These are phyloP conservation scores for Sardina pilchardus DNA, from an alignment of 2,113 vertebrate species.

Conservation along the genomic window DNA sequence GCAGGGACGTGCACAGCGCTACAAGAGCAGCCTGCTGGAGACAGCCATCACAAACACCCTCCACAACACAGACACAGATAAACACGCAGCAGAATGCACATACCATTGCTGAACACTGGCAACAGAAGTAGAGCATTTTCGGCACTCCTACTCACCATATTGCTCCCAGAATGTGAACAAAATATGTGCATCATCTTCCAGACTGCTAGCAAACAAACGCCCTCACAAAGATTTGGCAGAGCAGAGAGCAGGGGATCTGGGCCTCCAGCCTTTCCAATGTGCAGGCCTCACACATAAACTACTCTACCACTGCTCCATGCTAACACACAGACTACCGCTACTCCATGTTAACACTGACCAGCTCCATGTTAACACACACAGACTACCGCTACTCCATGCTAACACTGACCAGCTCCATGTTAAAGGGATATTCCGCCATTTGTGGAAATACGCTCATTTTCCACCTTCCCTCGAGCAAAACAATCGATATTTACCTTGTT, in stretches of 20 bases:
- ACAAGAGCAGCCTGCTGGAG: not conserved
- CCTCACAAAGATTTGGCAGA: not conserved
- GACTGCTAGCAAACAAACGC: not conserved
- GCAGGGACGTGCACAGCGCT: not conserved
- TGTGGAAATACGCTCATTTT: too few relatives aligned
- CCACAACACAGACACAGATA: not conserved
- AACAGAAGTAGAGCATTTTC: not conserved
- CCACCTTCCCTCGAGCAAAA: too few relatives aligned
- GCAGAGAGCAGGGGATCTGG: not conserved
- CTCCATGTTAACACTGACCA: not conserved
- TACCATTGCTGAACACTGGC: not conserved
- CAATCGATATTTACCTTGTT: too few relatives aligned
- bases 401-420: too few relatives aligned
- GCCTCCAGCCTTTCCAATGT: not conserved
- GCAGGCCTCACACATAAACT: not conserved
- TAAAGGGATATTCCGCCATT: too few relatives aligned
- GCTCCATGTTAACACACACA: not conserved
- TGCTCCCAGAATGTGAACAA: not conserved
- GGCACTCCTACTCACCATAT: constrained; percentile 17
- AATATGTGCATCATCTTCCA: not conserved
- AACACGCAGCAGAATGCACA: not conserved
- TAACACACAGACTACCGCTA: not conserved
- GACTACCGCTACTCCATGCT: too few relatives aligned
- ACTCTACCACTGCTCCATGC: not conserved
- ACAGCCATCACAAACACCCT: not conserved